phyloP scores from a whole-genome alignment of 2,888 invertebrate species.

The Orthosia gothica region DNA sequence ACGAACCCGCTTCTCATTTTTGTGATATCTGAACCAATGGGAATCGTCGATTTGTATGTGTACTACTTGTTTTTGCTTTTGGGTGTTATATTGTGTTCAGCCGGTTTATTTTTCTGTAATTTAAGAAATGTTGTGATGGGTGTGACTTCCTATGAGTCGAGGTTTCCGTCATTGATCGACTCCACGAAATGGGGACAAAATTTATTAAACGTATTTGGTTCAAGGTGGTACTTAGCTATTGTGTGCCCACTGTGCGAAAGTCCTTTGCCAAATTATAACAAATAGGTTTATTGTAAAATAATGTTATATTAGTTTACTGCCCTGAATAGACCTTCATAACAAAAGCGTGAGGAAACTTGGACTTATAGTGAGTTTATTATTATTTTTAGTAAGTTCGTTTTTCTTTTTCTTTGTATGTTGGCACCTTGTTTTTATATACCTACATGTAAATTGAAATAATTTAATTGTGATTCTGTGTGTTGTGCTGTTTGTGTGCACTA shows the following conservation, averaged over 20 bases:
- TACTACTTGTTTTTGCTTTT: conserved; percentile 75
- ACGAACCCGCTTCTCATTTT: conserved; percentile 75
- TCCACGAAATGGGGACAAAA: conserved; percentile 93
- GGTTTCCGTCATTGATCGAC: conserved; percentile 88
- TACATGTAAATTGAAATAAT: no score
- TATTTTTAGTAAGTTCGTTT: no score
- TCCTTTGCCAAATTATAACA: conserved; percentile 67
- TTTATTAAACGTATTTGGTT: conserved; percentile 93
- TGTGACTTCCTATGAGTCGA: conserved; percentile 85
- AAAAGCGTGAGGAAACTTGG: no score
- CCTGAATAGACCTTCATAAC: no score
- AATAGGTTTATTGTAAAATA: conserved; percentile 9
- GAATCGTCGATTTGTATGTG: conserved; percentile 74
- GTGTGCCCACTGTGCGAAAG: conserved; percentile 79
- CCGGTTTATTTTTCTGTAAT: conserved; percentile 76
- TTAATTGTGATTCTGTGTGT: no score
- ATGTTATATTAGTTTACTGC: no score
- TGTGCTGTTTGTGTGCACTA: no score
- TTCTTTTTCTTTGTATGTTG: no score
- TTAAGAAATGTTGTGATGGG: conserved; percentile 89
- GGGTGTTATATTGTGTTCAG: conserved; percentile 74
- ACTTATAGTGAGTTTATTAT: no score
- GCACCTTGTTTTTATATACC: no score
- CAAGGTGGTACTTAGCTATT: conserved; percentile 81
- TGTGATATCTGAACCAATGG: conserved; percentile 69